Evolutionary conservation across 1,140 invertebrate genomes (phyloP), one percentile per base, ranked within the genome.

Genomic region (Pollicipes pollicipes): DNA sequence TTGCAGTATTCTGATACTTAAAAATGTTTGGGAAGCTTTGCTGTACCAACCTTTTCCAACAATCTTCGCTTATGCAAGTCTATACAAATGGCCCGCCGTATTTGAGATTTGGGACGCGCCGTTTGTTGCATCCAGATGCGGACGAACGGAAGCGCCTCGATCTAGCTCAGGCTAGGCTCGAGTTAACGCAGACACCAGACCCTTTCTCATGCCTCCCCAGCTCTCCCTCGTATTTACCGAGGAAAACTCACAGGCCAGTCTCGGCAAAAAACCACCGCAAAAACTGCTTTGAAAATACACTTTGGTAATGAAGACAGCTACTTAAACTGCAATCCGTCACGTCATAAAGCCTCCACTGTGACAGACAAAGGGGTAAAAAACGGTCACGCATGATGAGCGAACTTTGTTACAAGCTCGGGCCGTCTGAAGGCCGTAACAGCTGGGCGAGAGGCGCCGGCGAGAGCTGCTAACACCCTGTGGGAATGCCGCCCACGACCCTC

Each of bases 281-380:
- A 58, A 58, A 58, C 45, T 58, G 45, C 17, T 58, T 21, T 58
- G 45, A 58, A 58, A 58, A 58, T 58, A 58, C 45, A 2, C 45
- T 58, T 58, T 58, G 45, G 45, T 58, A 58, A 58, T 58, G 45
- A 58, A 58, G 45, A 58, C 45, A 58, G 45, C 45, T 58, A 58
- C 45, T 58, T 58, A 58, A 58, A 58, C 45, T 58, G 45, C 45
- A 58, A 58, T 58, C 45, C 24, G 45, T 58, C 45, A 58, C 45
- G 13, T 24, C 45, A 58, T 58, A 58, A 58, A 58, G 45, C 45
- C 45, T 21, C 6, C 13, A 2, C 45, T 58, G 45, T 58, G 45
- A 58, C 45, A 58, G 45, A 58, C 45, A 58, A 58, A 58, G 45
- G 45, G 45, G 45, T 58, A 58, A 58, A 58, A 58, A 58, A 58